phyloP scores from a whole-genome alignment of 1,140 invertebrate species.

The Philaenus spumarius region DNA sequence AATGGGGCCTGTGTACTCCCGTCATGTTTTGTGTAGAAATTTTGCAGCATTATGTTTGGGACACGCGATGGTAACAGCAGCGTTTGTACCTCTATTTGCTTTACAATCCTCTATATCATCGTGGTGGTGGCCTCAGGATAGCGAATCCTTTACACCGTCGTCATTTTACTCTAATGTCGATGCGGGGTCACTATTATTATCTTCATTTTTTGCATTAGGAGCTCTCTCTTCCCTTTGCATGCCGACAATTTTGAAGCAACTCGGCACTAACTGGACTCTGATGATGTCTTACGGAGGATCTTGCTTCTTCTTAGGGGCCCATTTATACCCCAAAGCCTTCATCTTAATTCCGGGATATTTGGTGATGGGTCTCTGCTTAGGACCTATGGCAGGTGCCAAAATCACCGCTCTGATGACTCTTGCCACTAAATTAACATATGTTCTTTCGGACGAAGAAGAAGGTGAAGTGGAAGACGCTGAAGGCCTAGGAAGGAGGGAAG shows the following conservation, averaged over 20 bases:
- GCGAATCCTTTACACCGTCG: background rate
- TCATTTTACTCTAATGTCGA: conserved; percentile 31
- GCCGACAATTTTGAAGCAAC: conserved; percentile 45
- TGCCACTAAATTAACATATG: conserved; percentile 48
- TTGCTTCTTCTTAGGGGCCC: conserved; percentile 48
- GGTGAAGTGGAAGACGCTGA: conserved; percentile 25
- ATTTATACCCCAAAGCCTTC: conserved; percentile 54
- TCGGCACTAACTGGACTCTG: conserved; percentile 47
- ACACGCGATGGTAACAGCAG: conserved; percentile 52
- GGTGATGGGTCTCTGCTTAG: conserved; percentile 48
- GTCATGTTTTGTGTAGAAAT: conserved; percentile 41
- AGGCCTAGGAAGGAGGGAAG: conserved; percentile 17
- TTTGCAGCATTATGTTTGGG: conserved; percentile 49
- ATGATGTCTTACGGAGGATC: conserved; percentile 44
- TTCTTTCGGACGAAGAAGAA: conserved; percentile 48
- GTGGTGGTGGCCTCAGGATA: conserved; percentile 34
- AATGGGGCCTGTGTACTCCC: conserved; percentile 39
- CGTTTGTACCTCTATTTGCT: conserved; percentile 53
- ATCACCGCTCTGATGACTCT: conserved; percentile 51
- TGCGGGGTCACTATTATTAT: conserved; percentile 48
- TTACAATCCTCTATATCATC: conserved; percentile 41
- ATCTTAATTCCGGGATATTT: conserved; percentile 52
- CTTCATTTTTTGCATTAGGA: conserved; percentile 46
- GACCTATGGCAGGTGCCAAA: conserved; percentile 47
- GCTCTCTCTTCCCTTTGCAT: conserved; percentile 47